Evolutionary conservation across 1,140 invertebrate genomes (phyloP).

Genomic region (Diploscapter pachys): DNA sequence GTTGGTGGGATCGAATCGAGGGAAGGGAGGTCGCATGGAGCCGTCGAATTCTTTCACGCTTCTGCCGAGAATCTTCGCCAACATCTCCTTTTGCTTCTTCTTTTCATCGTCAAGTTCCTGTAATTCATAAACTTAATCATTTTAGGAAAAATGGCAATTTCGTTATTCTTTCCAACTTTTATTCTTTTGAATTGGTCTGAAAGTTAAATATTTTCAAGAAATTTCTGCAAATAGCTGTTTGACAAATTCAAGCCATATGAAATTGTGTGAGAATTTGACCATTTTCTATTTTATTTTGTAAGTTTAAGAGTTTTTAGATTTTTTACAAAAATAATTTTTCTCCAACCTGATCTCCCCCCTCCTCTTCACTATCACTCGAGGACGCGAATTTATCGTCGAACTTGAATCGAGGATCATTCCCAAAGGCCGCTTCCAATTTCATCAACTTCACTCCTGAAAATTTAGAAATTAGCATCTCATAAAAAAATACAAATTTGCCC

Average conservation of each 20-base stretch:
- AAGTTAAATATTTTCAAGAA: no score
- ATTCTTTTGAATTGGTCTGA: no score
- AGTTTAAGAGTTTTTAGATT: no score
- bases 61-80: constrained; percentile 23
- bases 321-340: background rate
- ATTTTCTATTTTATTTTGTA: no score
- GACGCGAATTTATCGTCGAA: constrained; percentile 24
- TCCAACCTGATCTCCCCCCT: background rate
- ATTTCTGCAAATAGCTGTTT: no score
- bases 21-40: constrained; percentile 21
- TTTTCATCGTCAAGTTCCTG: constrained; percentile 23
- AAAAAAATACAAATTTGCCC: no score
- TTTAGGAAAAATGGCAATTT: background rate
- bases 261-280: no score
- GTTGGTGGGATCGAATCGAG: constrained; percentile 29
- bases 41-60: background rate
- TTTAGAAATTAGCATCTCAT: background rate
- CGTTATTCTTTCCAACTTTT: no score
- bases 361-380: constrained; percentile 16
- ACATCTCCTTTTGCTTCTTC: constrained; percentile 19
- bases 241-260: no score
- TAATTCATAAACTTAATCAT: background rate
- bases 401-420: constrained; percentile 26
- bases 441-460: constrained; percentile 22
- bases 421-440: constrained; percentile 23